These are phyloP conservation scores for Mustelus asterias DNA, from an alignment of 2,113 vertebrate genomes.

Conservation along the genomic window DNA sequence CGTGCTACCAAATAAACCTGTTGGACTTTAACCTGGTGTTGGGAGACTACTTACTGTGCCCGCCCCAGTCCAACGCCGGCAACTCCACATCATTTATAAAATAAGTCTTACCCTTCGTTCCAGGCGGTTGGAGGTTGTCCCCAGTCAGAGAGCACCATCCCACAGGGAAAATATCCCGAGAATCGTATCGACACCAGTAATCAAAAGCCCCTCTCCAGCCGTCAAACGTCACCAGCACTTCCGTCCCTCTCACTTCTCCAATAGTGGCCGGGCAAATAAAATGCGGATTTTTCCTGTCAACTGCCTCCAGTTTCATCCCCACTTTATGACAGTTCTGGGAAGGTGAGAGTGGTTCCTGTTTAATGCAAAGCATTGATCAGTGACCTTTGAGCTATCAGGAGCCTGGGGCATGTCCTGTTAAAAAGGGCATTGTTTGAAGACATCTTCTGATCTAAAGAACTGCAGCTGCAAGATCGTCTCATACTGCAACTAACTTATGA, in stretches of 20 bases:
- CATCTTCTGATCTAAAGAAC: conserved; percentile 40
- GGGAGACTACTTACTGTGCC: no score
- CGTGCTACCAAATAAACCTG: no score
- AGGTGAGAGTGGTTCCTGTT: conserved; percentile 88
- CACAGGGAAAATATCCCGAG: conserved; percentile 96
- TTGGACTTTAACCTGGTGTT: no score
- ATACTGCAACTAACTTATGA: background rate
- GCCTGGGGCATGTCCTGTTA: no score
- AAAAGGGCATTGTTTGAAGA: conserved; percentile 32
- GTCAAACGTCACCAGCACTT: conserved; percentile 97
- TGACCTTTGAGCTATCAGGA: background rate
- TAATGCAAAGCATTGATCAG: conserved; percentile 38
- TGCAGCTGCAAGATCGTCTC: background rate
- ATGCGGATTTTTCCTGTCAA: conserved; percentile 98
- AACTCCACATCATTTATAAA: background rate
- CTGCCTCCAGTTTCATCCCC: conserved; percentile 97
- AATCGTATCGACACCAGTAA: conserved; percentile 99
- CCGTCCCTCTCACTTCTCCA: conserved; percentile 89
- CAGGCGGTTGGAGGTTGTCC: conserved; percentile 96
- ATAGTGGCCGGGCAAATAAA: conserved; percentile 98
- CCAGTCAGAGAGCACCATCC: conserved; percentile 96
- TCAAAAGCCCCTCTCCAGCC: conserved; percentile 98
- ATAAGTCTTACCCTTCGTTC: conserved; percentile 79
- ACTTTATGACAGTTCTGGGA: conserved; percentile 93
- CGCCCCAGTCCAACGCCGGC: no score